A percentile compares a stretch with the other conserved stretches of the same genome.
Conservation (phyloP, 2,888 invertebrate genomes). For the Schizaphis graminum region DNA sequence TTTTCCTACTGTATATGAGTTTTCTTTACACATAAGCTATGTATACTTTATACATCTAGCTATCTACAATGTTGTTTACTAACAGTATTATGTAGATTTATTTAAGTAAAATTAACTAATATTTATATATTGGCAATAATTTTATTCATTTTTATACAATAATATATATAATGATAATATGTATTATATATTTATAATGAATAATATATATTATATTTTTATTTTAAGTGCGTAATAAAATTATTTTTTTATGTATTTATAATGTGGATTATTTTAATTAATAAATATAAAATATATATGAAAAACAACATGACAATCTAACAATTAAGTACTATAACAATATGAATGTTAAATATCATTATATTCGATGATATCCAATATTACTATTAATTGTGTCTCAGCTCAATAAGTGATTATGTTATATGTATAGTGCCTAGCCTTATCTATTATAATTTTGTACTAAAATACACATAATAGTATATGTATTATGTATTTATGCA, state of each 20-base stretch:
- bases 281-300: background rate
- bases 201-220: background rate
- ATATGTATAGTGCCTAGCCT: background rate
- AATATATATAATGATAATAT: background rate
- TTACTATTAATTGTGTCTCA: background rate
- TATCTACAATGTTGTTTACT: background rate
- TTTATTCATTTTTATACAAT: background rate
- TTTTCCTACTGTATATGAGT: background rate
- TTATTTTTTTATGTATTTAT: background rate
- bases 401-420: constrained; percentile 17
- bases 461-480: background rate
- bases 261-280: background rate
- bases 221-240: background rate
- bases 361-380: background rate
- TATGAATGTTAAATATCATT: background rate
- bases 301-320: background rate
- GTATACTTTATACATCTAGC: background rate
- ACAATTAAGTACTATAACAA: background rate
- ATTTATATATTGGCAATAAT: constrained; percentile 42
- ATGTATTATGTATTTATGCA: constrained; percentile 9
- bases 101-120: background rate
- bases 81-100: constrained; percentile 34
- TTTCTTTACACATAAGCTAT: background rate
- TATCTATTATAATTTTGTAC: background rate
- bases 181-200: background rate